phyloP scores from a whole-genome alignment of 2,888 invertebrate species.

The Stratiomys singularior region DNA sequence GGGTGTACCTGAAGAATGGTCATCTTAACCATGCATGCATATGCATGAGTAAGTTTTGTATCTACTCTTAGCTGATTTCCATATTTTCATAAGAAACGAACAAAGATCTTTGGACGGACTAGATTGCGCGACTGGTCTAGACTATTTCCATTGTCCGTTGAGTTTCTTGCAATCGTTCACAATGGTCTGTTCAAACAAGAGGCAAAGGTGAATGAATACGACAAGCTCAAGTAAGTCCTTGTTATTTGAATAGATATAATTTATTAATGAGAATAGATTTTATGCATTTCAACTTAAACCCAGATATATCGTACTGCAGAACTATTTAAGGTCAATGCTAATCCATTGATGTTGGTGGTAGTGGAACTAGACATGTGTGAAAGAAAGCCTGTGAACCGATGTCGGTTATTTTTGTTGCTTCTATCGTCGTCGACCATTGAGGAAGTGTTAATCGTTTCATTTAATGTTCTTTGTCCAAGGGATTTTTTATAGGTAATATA shows the following conservation, averaged over 20 bases:
- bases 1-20: background rate
- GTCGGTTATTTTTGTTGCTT: no score
- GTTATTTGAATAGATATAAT: conserved; percentile 24
- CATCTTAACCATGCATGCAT: background rate
- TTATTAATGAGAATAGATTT: conserved; percentile 27
- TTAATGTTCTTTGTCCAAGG: no score
- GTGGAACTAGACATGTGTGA: no score
- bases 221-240: conserved; percentile 15
- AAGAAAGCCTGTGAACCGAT: no score
- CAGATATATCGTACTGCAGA: background rate
- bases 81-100: conserved; percentile 37
- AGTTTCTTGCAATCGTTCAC: background rate
- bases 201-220: no score
- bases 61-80: conserved; percentile 28
- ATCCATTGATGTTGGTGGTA: no score
- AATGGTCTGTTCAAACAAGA: background rate
- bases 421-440: no score
- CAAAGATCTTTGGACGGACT: conserved; percentile 18
- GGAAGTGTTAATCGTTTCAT: no score
- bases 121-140: background rate
- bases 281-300: background rate
- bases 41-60: background rate
- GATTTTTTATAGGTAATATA: no score
- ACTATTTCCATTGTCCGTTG: conserved; percentile 14
- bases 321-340: conserved; percentile 18